Evolutionary conservation across 2,113 vertebrate species (phyloP).

Genomic region (Aix galericulata): DNA sequence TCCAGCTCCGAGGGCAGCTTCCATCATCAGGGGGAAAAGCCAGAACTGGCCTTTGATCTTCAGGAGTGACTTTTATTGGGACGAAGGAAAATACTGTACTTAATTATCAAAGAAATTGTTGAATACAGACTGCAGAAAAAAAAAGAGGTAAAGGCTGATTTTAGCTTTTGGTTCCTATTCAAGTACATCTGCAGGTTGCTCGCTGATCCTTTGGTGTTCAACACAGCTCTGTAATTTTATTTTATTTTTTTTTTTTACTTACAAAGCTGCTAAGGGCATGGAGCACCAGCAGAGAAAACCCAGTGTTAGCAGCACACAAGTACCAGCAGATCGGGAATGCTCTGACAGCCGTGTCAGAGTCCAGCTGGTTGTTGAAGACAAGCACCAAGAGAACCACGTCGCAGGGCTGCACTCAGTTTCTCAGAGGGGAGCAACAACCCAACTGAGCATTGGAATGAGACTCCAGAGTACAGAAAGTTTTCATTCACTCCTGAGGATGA

Average conservation of each 20-base stretch:
- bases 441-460: not conserved
- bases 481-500: not conserved
- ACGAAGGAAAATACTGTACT: not conserved
- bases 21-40: not conserved
- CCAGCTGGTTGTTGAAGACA: not conserved
- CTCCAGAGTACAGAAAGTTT: not conserved
- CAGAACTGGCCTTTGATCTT: not conserved
- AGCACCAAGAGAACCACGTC: not conserved
- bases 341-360: not conserved
- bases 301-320: not conserved
- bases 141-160: not conserved
- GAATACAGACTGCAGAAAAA: not conserved
- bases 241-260: not conserved
- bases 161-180: not conserved
- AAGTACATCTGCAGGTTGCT: not conserved
- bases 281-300: not conserved
- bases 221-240: too few species aligned
- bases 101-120: not conserved
- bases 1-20: not conserved
- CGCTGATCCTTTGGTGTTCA: not conserved
- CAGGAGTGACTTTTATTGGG: not conserved
- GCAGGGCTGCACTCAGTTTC: not conserved
- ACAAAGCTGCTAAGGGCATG: not conserved
- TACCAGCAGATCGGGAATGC: accelerated
- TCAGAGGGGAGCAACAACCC: not conserved